Percentiles rank a stretch among this genome's conserved stretches.
These are phyloP conservation scores for Halcyon badia DNA, from an alignment of 2,797 vertebrate species.

Conservation along the genomic window DNA sequence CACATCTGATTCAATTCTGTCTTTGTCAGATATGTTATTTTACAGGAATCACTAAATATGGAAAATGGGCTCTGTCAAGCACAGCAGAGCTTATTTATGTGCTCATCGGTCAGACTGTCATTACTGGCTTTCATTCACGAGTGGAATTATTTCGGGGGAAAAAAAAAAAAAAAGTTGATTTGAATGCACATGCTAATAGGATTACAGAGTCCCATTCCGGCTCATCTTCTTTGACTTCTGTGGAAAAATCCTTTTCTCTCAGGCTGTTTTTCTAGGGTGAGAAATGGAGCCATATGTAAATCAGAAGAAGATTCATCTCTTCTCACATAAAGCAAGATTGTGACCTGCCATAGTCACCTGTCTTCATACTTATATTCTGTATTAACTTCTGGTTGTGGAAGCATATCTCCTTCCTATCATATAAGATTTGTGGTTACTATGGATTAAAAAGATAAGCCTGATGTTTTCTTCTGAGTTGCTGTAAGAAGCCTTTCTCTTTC, in stretches of 20 bases:
- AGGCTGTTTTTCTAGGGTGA: background rate
- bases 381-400: background rate
- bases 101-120: background rate
- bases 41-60: background rate
- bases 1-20: background rate
- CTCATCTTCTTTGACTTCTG: constrained; percentile 10
- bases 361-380: background rate
- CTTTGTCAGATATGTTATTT: background rate
- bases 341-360: background rate
- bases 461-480: background rate
- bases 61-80: background rate
- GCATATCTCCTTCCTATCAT: background rate
- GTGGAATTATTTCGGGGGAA: background rate
- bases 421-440: background rate
- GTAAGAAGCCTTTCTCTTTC: background rate
- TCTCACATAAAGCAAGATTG: background rate
- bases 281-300: background rate
- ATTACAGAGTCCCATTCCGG: background rate
- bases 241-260: constrained; percentile 31
- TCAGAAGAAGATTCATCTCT: background rate
- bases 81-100: background rate
- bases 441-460: background rate
- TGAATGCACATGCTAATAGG: background rate
- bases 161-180: background rate
- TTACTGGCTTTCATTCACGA: constrained; percentile 42